These are phyloP conservation scores for Pseudomyrmex pallidus DNA, from an alignment of 1,140 invertebrate genomes.

Conservation along the genomic window DNA sequence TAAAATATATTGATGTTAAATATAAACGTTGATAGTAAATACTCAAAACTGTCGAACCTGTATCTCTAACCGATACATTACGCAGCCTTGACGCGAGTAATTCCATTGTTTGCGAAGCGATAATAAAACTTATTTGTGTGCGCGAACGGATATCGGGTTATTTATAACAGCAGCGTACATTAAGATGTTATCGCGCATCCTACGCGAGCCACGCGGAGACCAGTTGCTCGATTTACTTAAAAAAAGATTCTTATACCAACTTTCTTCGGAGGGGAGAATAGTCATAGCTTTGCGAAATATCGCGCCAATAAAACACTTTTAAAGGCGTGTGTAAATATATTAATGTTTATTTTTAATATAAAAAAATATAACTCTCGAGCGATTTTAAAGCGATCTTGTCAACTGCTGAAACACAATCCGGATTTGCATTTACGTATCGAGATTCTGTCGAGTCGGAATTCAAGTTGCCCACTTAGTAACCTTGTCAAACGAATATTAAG, in stretches of 20 bases:
- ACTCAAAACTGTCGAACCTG: background rate
- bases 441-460: background rate
- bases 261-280: no score
- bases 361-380: background rate
- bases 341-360: background rate
- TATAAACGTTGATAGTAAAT: background rate
- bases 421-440: no score
- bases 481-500: conserved; percentile 1
- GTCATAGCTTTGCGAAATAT: no score
- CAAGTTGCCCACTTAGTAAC: conserved; percentile 18
- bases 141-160: conserved; percentile 5
- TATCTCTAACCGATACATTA: background rate
- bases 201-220: background rate
- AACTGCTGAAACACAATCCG: no score
- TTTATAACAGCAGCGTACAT: conserved; percentile 4
- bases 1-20: background rate
- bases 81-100: background rate
- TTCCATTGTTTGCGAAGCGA: conserved; percentile 34
- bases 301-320: no score
- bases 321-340: no score
- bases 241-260: background rate
- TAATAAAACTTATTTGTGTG: background rate
- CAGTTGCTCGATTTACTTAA: conserved; percentile 8
- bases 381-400: background rate
- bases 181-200: conserved; percentile 23